Evolutionary conservation across 2,888 invertebrate species (phyloP).

Genomic region (Brenthis hecate): DNA sequence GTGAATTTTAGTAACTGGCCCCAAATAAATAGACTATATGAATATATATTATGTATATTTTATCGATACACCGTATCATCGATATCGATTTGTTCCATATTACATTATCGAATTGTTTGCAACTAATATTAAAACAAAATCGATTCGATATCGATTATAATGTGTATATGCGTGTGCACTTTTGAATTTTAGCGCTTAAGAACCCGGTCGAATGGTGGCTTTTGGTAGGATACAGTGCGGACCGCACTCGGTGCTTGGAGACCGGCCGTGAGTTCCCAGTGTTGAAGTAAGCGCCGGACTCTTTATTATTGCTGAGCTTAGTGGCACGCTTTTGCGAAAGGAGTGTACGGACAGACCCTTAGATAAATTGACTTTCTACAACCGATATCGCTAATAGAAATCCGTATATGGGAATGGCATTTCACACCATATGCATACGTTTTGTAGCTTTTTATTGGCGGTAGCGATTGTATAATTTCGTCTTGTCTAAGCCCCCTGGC

Average conservation of each 20-base stretch:
- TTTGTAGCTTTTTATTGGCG: too few species aligned
- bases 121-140: neutral
- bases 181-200: conserved; percentile 5
- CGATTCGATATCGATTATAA: neutral
- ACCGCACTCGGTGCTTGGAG: conserved; percentile 44
- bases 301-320: conserved; percentile 61
- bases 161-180: neutral
- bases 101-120: too few species aligned
- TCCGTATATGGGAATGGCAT: too few species aligned
- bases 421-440: too few species aligned
- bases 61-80: neutral
- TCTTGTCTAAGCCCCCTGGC: neutral
- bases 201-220: neutral
- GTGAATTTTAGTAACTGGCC: conserved; percentile 41
- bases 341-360: conserved; percentile 33
- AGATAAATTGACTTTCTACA: too few species aligned
- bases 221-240: conserved; percentile 38
- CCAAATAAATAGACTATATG: neutral
- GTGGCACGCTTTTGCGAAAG: conserved; percentile 50
- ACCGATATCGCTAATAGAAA: too few species aligned
- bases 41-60: neutral
- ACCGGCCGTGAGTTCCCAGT: conserved; percentile 47
- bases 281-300: conserved; percentile 46
- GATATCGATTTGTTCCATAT: neutral
- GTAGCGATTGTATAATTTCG: too few species aligned